These are phyloP conservation scores for Andrena minutula DNA, from an alignment of 2,888 invertebrate species.

Conservation along the genomic window DNA sequence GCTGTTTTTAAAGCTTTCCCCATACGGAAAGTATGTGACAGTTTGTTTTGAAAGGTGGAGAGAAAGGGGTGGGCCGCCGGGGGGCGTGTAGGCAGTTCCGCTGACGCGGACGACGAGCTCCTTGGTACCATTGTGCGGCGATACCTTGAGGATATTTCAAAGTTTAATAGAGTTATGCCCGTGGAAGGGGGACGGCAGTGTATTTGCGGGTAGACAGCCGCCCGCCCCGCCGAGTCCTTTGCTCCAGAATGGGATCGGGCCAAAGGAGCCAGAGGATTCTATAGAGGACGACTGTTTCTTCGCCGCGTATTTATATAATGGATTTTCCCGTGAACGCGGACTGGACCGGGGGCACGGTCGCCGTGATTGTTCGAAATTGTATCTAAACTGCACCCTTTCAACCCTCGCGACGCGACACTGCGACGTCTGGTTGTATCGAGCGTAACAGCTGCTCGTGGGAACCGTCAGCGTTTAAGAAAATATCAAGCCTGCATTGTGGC, in stretches of 20 bases:
- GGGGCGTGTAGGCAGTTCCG: constrained; percentile 47
- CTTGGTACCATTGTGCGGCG: constrained; percentile 67
- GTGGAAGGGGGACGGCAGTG: constrained; percentile 43
- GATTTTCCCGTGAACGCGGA: constrained; percentile 41
- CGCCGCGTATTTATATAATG: constrained; percentile 54
- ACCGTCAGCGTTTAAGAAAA: constrained; percentile 4
- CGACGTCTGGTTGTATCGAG: background rate
- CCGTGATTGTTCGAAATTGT: constrained; percentile 40
- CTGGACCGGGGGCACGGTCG: constrained; percentile 21
- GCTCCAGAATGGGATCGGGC: constrained; percentile 22
- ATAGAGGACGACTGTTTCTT: constrained; percentile 33
- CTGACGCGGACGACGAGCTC: constrained; percentile 68
- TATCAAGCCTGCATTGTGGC: background rate
- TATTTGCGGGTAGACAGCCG: constrained; percentile 61
- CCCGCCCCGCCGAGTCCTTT: constrained; percentile 26
- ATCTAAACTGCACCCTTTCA: constrained; percentile 31
- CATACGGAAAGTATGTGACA: constrained; percentile 72
- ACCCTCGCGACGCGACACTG: background rate
- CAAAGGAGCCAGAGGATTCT: constrained; percentile 10
- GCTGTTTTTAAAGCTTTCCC: constrained; percentile 72
- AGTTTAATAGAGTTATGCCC: constrained; percentile 73
- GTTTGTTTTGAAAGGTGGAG: constrained; percentile 64
- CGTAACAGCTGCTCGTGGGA: constrained; percentile 31
- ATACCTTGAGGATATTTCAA: constrained; percentile 73
- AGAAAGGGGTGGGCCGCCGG: constrained; percentile 12